Evolutionary conservation across 2,888 invertebrate species (phyloP).

Genomic region (Pseudoips prasinana): DNA sequence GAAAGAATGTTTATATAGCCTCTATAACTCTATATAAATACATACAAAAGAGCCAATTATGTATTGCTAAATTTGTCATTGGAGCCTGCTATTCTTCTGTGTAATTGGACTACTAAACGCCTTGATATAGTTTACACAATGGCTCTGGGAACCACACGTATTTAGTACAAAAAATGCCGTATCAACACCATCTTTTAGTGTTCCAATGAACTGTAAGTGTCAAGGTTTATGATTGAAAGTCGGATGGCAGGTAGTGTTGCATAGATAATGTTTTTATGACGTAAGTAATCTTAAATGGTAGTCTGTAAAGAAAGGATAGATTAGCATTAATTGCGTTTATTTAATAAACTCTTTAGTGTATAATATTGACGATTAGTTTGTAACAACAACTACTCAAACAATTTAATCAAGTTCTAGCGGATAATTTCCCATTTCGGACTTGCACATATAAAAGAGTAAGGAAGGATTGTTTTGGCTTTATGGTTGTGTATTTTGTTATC

Average conservation of each 20-base stretch:
- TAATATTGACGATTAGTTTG: no score
- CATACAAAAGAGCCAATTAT: conserved; percentile 13
- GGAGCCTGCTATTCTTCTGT: conserved; percentile 25
- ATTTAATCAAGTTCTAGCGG: no score
- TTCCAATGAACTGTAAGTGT: conserved; percentile 2
- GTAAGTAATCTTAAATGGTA: conserved; percentile 17
- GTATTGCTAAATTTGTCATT: conserved; percentile 31
- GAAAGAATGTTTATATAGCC: no score
- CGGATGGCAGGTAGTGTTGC: not conserved
- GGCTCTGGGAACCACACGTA: conserved; percentile 30
- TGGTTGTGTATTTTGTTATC: no score
- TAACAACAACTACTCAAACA: no score
- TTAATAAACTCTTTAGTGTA: conserved; percentile 16
- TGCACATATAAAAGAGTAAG: no score
- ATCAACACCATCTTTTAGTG: not conserved
- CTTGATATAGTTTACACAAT: conserved; percentile 44
- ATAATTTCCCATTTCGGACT: no score
- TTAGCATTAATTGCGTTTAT: conserved; percentile 15
- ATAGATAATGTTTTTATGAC: conserved; percentile 3
- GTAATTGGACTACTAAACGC: conserved; percentile 33
- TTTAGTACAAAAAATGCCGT: conserved; percentile 21
- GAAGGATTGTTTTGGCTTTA: no score
- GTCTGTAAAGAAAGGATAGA: conserved; percentile 21
- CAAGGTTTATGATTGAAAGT: conserved; percentile 7
- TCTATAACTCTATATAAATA: conserved; percentile 3